Evolutionary conservation across 2,888 invertebrate species (phyloP).

Genomic region (Rhimphoctona megacephalus): DNA sequence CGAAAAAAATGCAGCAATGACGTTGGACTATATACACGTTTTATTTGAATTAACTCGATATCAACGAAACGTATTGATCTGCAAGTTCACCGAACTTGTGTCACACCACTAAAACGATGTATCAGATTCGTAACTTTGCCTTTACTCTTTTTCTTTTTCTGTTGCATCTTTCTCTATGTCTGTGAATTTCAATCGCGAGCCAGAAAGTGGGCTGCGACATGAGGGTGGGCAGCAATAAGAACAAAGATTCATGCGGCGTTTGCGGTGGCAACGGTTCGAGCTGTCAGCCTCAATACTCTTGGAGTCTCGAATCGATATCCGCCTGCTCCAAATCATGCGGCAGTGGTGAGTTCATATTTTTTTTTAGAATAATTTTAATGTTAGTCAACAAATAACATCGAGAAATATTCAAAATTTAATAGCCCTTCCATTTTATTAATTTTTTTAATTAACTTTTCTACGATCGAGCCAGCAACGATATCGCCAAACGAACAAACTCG

Average conservation of each 20-base stretch:
- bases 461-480: background rate
- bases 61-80: background rate
- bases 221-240: conserved; percentile 93
- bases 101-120: conserved; percentile 8
- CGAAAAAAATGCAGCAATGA: background rate
- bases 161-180: conserved; percentile 16
- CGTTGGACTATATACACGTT: background rate
- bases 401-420: background rate
- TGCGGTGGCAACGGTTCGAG: conserved; percentile 96
- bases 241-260: conserved; percentile 95
- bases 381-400: too few relatives aligned
- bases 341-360: conserved; percentile 90
- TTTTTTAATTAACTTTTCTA: background rate
- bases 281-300: conserved; percentile 94
- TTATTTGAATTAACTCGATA: conserved; percentile 11
- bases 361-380: background rate
- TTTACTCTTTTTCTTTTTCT: conserved; percentile 58
- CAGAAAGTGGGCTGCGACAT: conserved; percentile 97
- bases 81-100: background rate
- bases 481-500: background rate
- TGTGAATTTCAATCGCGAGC: conserved; percentile 78
- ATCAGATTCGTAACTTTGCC: conserved; percentile 20
- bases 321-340: conserved; percentile 97
- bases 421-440: background rate
- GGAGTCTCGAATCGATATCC: conserved; percentile 94